These are phyloP conservation scores for Peromyscus eremicus DNA, from an alignment of 2,797 vertebrate species.

Conservation along the genomic window DNA sequence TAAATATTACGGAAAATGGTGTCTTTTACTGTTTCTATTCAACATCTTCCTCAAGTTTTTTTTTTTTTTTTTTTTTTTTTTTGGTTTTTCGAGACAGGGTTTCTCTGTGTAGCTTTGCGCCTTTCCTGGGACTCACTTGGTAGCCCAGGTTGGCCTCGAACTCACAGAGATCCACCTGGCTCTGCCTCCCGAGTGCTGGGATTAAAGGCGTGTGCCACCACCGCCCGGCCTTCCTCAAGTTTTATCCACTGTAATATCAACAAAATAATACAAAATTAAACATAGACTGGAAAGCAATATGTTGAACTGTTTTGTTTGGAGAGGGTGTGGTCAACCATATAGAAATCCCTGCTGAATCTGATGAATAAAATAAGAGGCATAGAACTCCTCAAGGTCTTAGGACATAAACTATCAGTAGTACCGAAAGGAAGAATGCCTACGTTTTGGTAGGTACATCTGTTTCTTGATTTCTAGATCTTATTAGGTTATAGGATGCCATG, in stretches of 20 bases:
- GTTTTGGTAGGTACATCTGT: not conserved
- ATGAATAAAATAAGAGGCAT: no score
- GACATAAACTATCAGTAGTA: not conserved
- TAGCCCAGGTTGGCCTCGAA: no score
- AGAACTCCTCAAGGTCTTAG: no score
- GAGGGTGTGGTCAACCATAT: not conserved
- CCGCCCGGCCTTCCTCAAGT: not conserved
- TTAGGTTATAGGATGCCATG: not conserved
- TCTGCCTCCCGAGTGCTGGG: no score
- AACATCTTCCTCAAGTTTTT: not conserved
- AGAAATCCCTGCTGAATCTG: not conserved
- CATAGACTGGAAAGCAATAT: not conserved
- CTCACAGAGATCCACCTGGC: no score
- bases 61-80: no score
- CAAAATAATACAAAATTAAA: not conserved
- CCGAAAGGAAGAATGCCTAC: not conserved
- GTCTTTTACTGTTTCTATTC: not conserved
- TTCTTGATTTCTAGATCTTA: not conserved
- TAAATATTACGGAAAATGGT: not conserved
- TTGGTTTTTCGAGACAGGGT: no score
- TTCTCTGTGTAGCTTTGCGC: no score
- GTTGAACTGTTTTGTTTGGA: not conserved
- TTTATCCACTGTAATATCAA: not conserved
- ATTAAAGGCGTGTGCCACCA: no score
- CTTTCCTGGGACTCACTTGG: no score